These are phyloP conservation scores for Anodontia alba DNA, from an alignment of 2,888 invertebrate species.

Conservation along the genomic window DNA sequence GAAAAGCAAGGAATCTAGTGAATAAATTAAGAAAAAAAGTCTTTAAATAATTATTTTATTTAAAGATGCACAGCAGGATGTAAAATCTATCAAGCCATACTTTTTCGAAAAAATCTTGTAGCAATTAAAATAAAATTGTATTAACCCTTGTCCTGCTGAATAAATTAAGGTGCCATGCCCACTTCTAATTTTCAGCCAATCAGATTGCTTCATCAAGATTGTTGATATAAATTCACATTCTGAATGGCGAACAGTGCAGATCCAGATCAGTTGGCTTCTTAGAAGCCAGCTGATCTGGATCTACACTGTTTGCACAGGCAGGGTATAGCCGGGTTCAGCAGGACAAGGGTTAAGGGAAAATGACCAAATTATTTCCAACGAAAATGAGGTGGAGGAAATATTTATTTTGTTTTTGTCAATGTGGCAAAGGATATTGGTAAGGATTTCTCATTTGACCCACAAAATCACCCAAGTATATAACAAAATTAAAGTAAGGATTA, in stretches of 20 bases:
- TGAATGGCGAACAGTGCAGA: no score
- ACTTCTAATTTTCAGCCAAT: no score
- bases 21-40: conserved; percentile 27
- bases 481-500: conserved; percentile 10
- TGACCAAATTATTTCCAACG: background rate
- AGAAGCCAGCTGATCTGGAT: no score
- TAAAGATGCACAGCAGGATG: conserved; percentile 31
- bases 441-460: conserved; percentile 11
- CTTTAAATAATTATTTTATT: conserved; percentile 36
- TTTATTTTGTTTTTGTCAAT: conserved; percentile 19
- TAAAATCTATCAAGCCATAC: conserved; percentile 41
- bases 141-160: no score
- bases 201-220: no score
- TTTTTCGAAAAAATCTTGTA: conserved; percentile 25
- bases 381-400: conserved; percentile 5
- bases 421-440: conserved; percentile 17
- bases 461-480: conserved; percentile 31
- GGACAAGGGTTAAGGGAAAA: no score
- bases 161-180: no score
- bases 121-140: no score
- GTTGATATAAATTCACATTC: no score
- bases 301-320: no score
- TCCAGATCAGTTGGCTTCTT: no score
- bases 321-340: no score
- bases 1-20: conserved; percentile 31